Evolutionary conservation across 2,113 vertebrate species (phyloP).

Genomic region (rat (Rattus norvegicus)): DNA sequence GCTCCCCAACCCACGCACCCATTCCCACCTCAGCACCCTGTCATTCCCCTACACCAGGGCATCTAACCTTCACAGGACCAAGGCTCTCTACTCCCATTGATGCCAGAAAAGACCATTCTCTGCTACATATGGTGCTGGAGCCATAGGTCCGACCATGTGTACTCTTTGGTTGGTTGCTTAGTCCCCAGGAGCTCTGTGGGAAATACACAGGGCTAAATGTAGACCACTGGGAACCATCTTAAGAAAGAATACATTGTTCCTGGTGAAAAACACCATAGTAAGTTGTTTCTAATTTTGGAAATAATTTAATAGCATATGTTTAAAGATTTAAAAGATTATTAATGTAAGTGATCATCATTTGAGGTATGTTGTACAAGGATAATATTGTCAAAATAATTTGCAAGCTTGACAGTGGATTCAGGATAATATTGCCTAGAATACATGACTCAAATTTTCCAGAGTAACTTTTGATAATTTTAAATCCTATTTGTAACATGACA

Average conservation of each 20-base stretch:
- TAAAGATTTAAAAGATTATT: conserved; percentile 2
- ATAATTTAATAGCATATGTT: neutral
- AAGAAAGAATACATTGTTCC: neutral
- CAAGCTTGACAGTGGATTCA: neutral
- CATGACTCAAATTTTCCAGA: neutral
- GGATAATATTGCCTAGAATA: neutral
- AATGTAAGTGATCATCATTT: neutral
- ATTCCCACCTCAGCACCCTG: too few relatives aligned
- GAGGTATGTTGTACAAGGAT: neutral
- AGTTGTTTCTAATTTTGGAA: neutral
- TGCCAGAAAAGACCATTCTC: too few relatives aligned
- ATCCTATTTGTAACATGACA: neutral
- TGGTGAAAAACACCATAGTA: neutral
- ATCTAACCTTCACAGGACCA: too few relatives aligned
- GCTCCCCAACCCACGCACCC: too few relatives aligned
- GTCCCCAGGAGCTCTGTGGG: neutral
- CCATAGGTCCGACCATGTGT: too few relatives aligned
- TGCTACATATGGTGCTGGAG: too few relatives aligned
- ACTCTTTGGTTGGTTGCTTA: too few relatives aligned
- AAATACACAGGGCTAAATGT: neutral
- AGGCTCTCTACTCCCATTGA: too few relatives aligned
- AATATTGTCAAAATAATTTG: neutral
- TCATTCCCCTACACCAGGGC: too few relatives aligned
- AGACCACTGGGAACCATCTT: neutral
- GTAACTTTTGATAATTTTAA: neutral